Base-by-base conservation (phyloP, 2,113 vertebrate genomes). In the Cochlearius cochlearius region DNA sequence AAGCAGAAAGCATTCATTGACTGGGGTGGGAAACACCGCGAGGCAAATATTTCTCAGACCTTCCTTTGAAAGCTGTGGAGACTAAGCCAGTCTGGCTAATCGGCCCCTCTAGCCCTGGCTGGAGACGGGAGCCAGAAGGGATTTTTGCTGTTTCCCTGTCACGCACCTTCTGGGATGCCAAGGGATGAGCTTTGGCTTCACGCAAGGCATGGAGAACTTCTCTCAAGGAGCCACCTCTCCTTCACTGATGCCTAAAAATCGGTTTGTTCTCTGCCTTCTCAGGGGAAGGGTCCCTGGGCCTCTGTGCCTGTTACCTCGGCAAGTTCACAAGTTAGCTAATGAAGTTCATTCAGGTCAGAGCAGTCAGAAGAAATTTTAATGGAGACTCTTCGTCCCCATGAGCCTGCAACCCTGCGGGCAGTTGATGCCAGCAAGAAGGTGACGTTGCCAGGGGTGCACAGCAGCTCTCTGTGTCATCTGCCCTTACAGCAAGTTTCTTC, bases 61-160 rank as follows among this genome's bases (percentile, higher is more conserved):
- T 78, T 75, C 41, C 22, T 93, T 79, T 94, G 49, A 82, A 87
- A 69, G 39, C 49, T 79, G 43, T 68, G 36, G 32, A 68, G 53
- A 26, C 56, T 38, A 22, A 78, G 49, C 43, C 49, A 25, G 15
- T 25, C 58, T 67, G 60, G 58, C 30, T 76, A n/a, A 66, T 59
- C 0, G 0, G 17, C 13, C n/a, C 18, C 32, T 75, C 32, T 38
- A 53, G 15, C 18, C 32, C 41, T 47, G n/a, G 36, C 15, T 72
- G 50, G 74, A 85, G 59, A 62, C 0, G 26, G n/a, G 39, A 87
- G 62, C 15, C 43, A 39, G 49, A 71, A 56, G 18, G 34, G 9
- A 22, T 52, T 73, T 80, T 43, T 94, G 64, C 74, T 67, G 5
- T 43, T 79, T 59, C 29, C 63, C 45, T 66, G 59, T 78, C 32